A percentile compares a stretch with the other conserved stretches of the same genome.
Evolutionary conservation across 2,797 vertebrate species (phyloP).

Genomic region (Craterocephalus amniculus): DNA sequence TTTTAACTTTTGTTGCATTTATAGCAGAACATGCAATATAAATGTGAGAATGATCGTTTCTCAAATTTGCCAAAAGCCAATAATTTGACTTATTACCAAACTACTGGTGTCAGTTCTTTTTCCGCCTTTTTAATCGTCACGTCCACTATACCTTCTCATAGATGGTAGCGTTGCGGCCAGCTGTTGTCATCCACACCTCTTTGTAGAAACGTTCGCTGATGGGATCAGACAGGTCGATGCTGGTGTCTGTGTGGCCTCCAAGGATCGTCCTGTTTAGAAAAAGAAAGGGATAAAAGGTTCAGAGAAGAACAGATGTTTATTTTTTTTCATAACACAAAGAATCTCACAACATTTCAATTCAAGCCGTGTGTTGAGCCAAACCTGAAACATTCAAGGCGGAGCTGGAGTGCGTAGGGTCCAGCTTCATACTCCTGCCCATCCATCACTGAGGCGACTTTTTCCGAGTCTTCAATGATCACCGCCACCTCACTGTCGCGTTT

Average conservation of each 20-base stretch:
- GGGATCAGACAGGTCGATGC: constrained; percentile 90
- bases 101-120: too few species aligned
- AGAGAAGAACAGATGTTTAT: background rate
- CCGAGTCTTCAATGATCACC: constrained; percentile 90
- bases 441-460: constrained; percentile 87
- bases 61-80: background rate
- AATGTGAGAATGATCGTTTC: background rate
- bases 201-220: constrained; percentile 97
- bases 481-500: constrained; percentile 98
- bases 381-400: constrained; percentile 95
- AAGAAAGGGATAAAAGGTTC: background rate
- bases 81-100: background rate
- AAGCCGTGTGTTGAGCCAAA: constrained; percentile 54
- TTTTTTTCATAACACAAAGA: background rate
- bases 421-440: constrained; percentile 89
- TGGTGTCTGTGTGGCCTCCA: constrained; percentile 86
- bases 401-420: constrained; percentile 87
- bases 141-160: constrained; percentile 89
- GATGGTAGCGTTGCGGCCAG: constrained; percentile 94
- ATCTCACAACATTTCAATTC: background rate
- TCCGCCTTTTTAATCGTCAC: too few species aligned
- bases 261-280: constrained; percentile 86
- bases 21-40: background rate
- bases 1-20: background rate
- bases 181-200: constrained; percentile 95